A percentile compares a stretch with the other conserved stretches of the same genome.
These are phyloP conservation scores for Drosophila arizonae DNA, from an alignment of 1,140 invertebrate genomes.

Conservation along the genomic window DNA sequence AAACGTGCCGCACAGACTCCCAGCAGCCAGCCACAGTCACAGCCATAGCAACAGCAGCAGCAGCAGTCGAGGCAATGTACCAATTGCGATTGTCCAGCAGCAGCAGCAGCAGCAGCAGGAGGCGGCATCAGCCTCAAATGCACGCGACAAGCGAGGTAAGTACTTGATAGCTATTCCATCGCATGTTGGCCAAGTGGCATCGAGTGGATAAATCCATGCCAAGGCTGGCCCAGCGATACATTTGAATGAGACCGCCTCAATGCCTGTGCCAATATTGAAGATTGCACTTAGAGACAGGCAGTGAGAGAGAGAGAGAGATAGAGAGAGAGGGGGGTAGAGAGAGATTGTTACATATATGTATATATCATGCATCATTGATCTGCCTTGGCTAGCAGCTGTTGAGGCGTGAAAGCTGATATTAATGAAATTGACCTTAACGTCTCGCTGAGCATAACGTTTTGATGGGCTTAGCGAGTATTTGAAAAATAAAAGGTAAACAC, in stretches of 20 bases:
- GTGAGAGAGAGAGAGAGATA: neutral
- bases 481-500: neutral
- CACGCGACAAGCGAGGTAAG: constrained; percentile 70
- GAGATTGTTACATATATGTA: constrained; percentile 6
- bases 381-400: constrained; percentile 19
- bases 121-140: constrained; percentile 23
- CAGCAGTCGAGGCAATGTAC: constrained; percentile 34
- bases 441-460: constrained; percentile 1
- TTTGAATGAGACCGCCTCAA: constrained; percentile 54
- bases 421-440: constrained; percentile 29
- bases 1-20: constrained; percentile 37
- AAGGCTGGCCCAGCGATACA: constrained; percentile 42
- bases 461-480: constrained; percentile 3
- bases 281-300: constrained; percentile 56
- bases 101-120: neutral
- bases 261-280: constrained; percentile 65
- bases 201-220: constrained; percentile 56
- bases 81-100: constrained; percentile 21
- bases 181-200: constrained; percentile 31
- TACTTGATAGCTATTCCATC: constrained; percentile 25
- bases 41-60: constrained; percentile 21
- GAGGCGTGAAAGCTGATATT: constrained; percentile 27
- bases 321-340: too few species aligned
- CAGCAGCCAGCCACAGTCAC: constrained; percentile 5
- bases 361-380: neutral